Conservation (phyloP, 2,797 vertebrate species). For the Eupleurogrammus muticus region DNA sequence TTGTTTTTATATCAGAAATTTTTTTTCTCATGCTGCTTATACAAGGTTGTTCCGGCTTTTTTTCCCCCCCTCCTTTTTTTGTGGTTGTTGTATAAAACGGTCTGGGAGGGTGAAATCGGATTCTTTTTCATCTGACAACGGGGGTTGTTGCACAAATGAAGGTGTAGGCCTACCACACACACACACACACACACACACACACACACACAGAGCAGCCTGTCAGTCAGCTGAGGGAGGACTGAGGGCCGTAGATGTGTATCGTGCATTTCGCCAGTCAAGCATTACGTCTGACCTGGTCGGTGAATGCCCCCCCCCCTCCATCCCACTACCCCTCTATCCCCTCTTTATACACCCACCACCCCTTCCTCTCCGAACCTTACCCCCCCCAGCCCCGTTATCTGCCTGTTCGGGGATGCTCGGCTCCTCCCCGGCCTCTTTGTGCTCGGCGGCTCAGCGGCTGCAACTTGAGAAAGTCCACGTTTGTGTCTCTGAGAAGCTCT, state of each 20-base stretch:
- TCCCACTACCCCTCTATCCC: slow-evolving; percentile 24
- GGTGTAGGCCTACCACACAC: neutral
- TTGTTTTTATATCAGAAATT: no score
- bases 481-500: slow-evolving; percentile 62
- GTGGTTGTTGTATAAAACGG: neutral
- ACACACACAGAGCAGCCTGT: slow-evolving; percentile 57
- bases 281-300: slow-evolving; percentile 73
- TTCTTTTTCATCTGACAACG: neutral
- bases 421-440: slow-evolving; percentile 62
- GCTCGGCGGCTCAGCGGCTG: slow-evolving; percentile 52
- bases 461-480: slow-evolving; percentile 79
- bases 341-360: slow-evolving; percentile 1
- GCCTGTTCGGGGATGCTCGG: slow-evolving; percentile 61
- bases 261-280: slow-evolving; percentile 72
- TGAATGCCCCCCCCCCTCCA: slow-evolving; percentile 56
- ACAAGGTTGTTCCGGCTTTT: neutral
- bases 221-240: slow-evolving; percentile 70
- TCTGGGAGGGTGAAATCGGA: neutral
- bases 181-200: slow-evolving; percentile 43
- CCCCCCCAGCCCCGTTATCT: slow-evolving; percentile 58
- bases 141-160: slow-evolving; percentile 10
- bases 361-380: neutral
- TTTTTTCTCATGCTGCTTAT: no score
- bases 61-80: neutral
- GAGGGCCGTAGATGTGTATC: slow-evolving; percentile 78